Evolutionary conservation across 2,797 vertebrate genomes (phyloP).

Genomic region (Leucoraja ocellata): DNA sequence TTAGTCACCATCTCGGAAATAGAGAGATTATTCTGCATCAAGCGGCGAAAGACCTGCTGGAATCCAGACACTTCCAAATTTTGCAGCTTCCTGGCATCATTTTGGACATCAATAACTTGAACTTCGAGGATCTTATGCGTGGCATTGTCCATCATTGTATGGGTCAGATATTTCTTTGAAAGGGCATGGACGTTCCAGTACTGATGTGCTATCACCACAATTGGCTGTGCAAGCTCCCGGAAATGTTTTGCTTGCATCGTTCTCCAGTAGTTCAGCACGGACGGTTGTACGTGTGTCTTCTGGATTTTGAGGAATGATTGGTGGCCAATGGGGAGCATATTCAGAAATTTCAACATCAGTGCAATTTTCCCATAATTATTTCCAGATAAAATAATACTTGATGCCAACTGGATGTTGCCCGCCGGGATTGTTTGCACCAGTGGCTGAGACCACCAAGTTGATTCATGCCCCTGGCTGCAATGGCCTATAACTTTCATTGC

Average conservation of each 20-base stretch:
- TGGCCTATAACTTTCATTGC: neutral
- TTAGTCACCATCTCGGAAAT: conserved; percentile 21
- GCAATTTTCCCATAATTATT: conserved; percentile 32
- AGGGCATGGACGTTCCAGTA: neutral
- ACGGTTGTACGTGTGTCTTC: neutral
- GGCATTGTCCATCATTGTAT: conserved; percentile 25
- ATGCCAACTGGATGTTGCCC: conserved; percentile 1
- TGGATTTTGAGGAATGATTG: conserved; percentile 11
- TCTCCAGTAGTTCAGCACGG: conserved; percentile 17
- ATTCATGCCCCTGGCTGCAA: neutral
- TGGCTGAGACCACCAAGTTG: conserved; percentile 24
- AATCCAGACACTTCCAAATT: neutral
- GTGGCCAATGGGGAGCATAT: neutral
- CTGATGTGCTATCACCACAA: neutral
- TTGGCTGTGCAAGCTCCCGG: neutral
- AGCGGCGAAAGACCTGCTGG: neutral
- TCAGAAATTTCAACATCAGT: conserved; percentile 24
- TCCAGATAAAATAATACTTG: conserved; percentile 32
- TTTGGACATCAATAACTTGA: neutral
- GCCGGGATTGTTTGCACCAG: neutral
- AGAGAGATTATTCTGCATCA: neutral
- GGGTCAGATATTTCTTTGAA: neutral
- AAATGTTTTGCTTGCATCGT: neutral
- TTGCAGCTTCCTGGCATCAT: neutral
- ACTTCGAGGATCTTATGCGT: conserved; percentile 20